Percentiles rank a stretch among this genome's conserved stretches.
phyloP scores from a whole-genome alignment of 2,113 vertebrate species.

The Gasterosteus nipponicus region DNA sequence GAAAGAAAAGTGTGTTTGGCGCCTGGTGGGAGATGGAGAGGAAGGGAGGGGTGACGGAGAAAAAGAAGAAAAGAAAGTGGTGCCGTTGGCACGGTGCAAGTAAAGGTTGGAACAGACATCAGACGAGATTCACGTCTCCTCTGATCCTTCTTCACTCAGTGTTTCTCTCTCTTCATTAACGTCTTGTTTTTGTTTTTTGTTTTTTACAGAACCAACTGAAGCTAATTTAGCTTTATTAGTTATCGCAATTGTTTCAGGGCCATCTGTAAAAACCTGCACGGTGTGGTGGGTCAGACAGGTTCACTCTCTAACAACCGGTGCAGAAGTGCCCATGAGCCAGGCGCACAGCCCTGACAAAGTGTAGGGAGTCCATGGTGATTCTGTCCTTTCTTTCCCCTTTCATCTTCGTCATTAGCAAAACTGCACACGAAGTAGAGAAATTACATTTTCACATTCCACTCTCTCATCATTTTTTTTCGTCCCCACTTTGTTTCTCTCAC shows the following conservation, averaged over 20 bases:
- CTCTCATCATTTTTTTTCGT: constrained; percentile 31
- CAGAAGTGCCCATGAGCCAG: not conserved
- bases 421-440: constrained; percentile 18
- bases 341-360: not conserved
- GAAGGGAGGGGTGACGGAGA: constrained; percentile 9
- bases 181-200: constrained; percentile 2
- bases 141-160: constrained; percentile 20
- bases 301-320: not conserved
- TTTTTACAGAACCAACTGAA: not conserved
- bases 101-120: constrained; percentile 29
- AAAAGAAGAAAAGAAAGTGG: constrained; percentile 22
- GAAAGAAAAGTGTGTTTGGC: constrained; percentile 59
- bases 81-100: constrained; percentile 32
- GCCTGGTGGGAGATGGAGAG: constrained; percentile 50
- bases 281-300: not conserved
- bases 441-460: constrained; percentile 17
- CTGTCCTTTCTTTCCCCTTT: constrained; percentile 2
- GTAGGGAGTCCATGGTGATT: not conserved
- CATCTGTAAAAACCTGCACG: not conserved
- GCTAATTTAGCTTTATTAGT: not conserved
- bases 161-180: not conserved
- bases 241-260: not conserved
- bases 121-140: constrained; percentile 36
- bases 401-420: constrained; percentile 30
- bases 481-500: constrained; percentile 2